Evolutionary conservation across 2,888 invertebrate genomes (phyloP).

Genomic region (Rosalia funebris): DNA sequence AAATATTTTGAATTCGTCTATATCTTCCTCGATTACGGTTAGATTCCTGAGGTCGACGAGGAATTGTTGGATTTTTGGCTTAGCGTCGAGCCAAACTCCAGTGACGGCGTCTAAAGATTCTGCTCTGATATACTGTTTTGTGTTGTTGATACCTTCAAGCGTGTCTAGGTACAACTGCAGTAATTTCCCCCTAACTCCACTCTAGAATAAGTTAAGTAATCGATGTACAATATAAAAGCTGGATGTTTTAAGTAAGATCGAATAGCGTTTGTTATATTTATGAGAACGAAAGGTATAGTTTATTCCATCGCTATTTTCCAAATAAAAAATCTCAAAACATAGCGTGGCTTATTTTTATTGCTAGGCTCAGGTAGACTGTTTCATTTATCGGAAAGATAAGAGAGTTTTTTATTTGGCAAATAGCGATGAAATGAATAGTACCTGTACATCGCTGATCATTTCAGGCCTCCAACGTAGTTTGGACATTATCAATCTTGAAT

Average conservation of each 20-base stretch:
- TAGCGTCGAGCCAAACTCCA: conserved; percentile 81
- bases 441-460: conserved; percentile 72
- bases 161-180: conserved; percentile 66
- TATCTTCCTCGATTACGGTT: conserved; percentile 77
- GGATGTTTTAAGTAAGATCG: too few relatives aligned
- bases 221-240: too few relatives aligned
- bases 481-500: conserved; percentile 83
- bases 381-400: too few relatives aligned
- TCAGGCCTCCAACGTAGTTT: conserved; percentile 84
- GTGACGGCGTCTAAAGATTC: conserved; percentile 75
- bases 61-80: conserved; percentile 75
- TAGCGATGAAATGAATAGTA: too few relatives aligned
- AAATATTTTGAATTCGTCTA: conserved; percentile 75
- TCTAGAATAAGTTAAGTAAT: conserved; percentile 58
- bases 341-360: background rate
- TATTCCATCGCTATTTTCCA: too few relatives aligned
- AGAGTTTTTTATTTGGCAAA: too few relatives aligned
- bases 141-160: conserved; percentile 70
- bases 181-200: conserved; percentile 62
- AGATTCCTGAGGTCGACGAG: conserved; percentile 77
- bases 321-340: too few relatives aligned
- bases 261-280: too few relatives aligned
- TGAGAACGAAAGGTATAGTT: background rate
- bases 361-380: too few relatives aligned
- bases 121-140: conserved; percentile 74